Percentiles rank a stretch among this genome's conserved stretches.
Conservation (phyloP, 2,797 vertebrate species). For the Poeciliopsis infans region DNA sequence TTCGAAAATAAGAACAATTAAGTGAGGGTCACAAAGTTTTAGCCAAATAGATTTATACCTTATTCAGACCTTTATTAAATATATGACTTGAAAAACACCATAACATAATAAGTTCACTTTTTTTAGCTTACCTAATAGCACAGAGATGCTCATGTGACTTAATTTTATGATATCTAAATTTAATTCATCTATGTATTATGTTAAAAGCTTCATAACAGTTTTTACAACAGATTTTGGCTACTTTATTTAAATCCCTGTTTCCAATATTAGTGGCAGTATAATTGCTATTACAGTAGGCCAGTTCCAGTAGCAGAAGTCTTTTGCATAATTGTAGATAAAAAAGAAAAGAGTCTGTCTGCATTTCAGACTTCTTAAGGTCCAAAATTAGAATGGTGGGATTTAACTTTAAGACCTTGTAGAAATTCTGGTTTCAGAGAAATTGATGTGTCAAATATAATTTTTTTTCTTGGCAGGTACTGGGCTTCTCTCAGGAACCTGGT, state of each 20-base stretch:
- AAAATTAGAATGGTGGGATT: background rate
- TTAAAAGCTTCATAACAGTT: background rate
- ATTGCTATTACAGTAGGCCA: background rate
- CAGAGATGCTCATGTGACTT: background rate
- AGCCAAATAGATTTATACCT: background rate
- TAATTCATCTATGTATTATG: background rate
- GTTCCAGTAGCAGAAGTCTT: background rate
- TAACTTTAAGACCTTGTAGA: background rate
- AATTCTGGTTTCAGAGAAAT: background rate
- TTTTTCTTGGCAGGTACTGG: constrained; percentile 89
- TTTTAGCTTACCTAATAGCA: background rate
- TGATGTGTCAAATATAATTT: background rate
- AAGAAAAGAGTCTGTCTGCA: background rate
- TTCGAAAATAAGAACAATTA: background rate
- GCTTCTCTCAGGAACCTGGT: constrained; percentile 96
- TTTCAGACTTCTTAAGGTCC: background rate
- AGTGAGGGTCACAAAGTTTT: background rate
- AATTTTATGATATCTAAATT: background rate
- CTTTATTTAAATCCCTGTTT: background rate
- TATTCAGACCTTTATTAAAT: background rate
- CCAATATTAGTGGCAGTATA: background rate
- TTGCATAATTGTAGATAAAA: background rate
- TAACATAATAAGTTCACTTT: background rate
- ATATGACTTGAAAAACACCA: background rate
- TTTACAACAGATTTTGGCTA: background rate